phyloP scores from a whole-genome alignment of 35 echinoderm and acorn worm genomes.

The Heliocidaris erythrogramma region DNA sequence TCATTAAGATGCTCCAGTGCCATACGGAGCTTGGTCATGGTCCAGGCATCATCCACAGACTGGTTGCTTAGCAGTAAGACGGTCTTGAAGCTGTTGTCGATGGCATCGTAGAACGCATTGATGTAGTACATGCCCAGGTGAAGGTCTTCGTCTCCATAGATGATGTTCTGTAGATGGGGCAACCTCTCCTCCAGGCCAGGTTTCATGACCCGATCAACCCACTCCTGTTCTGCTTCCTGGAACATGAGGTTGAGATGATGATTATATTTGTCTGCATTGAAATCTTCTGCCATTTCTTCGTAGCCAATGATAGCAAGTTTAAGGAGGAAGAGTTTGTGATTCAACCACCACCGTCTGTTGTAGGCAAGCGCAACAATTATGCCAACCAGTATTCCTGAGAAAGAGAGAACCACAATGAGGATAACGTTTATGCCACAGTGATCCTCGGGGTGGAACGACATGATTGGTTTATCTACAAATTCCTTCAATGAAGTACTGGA shows the following conservation, averaged over 20 bases:
- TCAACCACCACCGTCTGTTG: neutral
- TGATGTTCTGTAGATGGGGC: neutral
- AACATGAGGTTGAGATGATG: conserved; percentile 21
- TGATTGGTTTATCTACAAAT: neutral
- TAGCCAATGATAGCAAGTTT: conserved; percentile 5
- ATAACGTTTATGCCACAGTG: neutral
- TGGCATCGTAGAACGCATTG: neutral
- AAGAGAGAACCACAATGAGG: neutral
- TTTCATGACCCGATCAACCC: neutral
- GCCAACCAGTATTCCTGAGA: neutral
- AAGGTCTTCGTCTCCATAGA: neutral
- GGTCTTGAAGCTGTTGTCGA: conserved; percentile 15
- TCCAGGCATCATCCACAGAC: neutral
- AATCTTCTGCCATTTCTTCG: neutral
- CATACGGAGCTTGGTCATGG: neutral
- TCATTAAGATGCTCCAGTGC: neutral
- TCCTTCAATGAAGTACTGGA: neutral
- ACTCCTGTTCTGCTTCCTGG: neutral
- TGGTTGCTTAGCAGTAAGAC: neutral
- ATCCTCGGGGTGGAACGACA: neutral
- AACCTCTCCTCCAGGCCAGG: neutral
- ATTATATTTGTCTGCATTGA: neutral
- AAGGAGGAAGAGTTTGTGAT: neutral
- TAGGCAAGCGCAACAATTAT: neutral
- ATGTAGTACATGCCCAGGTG: neutral